These are phyloP conservation scores for Callimorpha dominula DNA, from an alignment of 2,888 invertebrate species.

Conservation along the genomic window DNA sequence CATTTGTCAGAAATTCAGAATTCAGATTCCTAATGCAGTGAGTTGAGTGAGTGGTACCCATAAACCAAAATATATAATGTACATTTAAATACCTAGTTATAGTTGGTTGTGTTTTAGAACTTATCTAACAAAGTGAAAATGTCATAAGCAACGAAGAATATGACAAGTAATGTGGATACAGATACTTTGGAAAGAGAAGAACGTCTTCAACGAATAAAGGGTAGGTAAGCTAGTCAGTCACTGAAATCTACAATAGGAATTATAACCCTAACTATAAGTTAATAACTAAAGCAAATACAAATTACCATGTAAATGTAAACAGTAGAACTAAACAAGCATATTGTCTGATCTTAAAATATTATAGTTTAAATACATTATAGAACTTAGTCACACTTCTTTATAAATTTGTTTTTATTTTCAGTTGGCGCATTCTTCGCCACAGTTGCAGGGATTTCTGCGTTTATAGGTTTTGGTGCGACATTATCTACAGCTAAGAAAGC, in stretches of 20 bases:
- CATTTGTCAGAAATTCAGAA: too few relatives aligned
- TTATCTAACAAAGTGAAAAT: not conserved
- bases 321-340: not conserved
- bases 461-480: constrained; percentile 94
- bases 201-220: constrained; percentile 79
- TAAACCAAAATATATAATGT: too few relatives aligned
- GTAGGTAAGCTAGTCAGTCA: constrained; percentile 46
- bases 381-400: too few relatives aligned
- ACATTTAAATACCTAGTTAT: not conserved
- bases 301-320: not conserved
- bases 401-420: constrained; percentile 64
- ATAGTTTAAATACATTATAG: too few relatives aligned
- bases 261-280: not conserved
- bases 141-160: constrained; percentile 9
- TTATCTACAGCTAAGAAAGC: constrained; percentile 92
- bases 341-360: too few relatives aligned
- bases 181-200: constrained; percentile 67
- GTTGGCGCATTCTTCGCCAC: constrained; percentile 90
- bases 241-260: not conserved
- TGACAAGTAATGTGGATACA: constrained; percentile 24
- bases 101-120: not conserved
- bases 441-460: constrained; percentile 92
- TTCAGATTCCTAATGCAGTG: too few relatives aligned
- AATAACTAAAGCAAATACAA: not conserved
- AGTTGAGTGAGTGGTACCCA: too few relatives aligned